A percentile compares a stretch with the other conserved stretches of the same genome.
Conservation (phyloP, 2,888 invertebrate species). For the Drosophila silvestris region DNA sequence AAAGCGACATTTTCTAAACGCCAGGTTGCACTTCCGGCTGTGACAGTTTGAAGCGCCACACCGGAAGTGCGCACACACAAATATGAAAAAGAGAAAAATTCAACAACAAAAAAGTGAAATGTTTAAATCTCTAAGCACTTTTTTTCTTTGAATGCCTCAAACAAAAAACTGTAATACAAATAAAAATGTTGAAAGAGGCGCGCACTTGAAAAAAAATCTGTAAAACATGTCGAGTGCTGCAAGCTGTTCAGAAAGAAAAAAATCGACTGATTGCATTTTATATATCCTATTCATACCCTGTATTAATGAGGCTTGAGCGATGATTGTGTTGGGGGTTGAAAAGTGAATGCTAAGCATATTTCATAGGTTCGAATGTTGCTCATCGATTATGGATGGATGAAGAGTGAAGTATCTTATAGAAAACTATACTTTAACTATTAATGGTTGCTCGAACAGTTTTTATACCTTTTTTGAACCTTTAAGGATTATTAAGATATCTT, state of each 20-base stretch:
- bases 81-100: constrained; percentile 18
- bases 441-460: background rate
- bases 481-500: background rate
- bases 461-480: background rate
- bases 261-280: constrained; percentile 1
- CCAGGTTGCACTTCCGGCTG: constrained; percentile 79
- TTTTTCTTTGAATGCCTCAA: constrained; percentile 28
- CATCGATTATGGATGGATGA: background rate
- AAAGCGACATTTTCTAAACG: constrained; percentile 54
- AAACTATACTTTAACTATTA: background rate
- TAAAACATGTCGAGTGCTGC: constrained; percentile 21
- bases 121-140: constrained; percentile 48
- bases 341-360: too few relatives aligned
- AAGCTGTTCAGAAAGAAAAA: constrained; percentile 17
- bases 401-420: background rate
- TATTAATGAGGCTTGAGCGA: background rate
- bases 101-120: background rate
- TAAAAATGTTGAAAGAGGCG: constrained; percentile 17
- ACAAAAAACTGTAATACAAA: constrained; percentile 18
- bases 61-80: constrained; percentile 65
- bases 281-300: constrained; percentile 19
- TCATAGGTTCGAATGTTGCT: background rate
- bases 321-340: background rate
- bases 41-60: constrained; percentile 72
- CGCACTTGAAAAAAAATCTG: constrained; percentile 42